phyloP scores from a whole-genome alignment of 2,888 invertebrate genomes.

The Patella depressa region DNA sequence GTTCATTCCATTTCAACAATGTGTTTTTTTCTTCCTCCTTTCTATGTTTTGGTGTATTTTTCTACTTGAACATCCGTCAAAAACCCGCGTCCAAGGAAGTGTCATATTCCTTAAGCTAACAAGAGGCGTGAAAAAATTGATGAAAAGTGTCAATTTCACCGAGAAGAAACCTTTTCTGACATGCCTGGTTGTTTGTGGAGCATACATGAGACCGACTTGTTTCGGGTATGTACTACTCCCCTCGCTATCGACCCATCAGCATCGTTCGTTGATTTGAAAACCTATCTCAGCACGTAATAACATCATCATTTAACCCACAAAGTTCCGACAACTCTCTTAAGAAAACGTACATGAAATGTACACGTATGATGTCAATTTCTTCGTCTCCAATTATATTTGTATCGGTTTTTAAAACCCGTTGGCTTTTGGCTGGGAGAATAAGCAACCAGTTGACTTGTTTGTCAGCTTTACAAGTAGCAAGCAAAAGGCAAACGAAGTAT shows the following conservation, averaged over 20 bases:
- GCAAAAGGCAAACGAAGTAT: too few relatives aligned
- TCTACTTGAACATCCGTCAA: slow-evolving; percentile 10
- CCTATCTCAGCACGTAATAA: slow-evolving; percentile 7
- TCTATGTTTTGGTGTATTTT: background rate
- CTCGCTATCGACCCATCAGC: background rate
- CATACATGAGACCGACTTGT: background rate
- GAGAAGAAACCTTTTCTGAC: background rate
- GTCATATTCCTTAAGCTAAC: slow-evolving; percentile 10
- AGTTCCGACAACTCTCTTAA: background rate
- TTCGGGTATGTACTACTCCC: background rate
- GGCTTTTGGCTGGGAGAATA: too few relatives aligned
- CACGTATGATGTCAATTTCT: slow-evolving; percentile 4
- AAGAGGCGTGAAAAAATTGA: slow-evolving; percentile 9
- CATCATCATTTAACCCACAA: background rate
- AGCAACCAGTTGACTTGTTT: too few relatives aligned
- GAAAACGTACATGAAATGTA: background rate
- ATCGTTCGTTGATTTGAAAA: background rate
- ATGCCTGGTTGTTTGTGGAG: slow-evolving; percentile 1
- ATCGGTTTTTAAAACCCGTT: background rate
- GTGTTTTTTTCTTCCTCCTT: background rate
- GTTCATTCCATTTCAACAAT: background rate
- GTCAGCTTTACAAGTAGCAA: too few relatives aligned
- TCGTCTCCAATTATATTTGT: slow-evolving; percentile 7
- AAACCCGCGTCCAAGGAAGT: slow-evolving; percentile 12
- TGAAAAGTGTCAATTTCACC: slow-evolving; percentile 4